Evolutionary conservation across 2,113 vertebrate genomes (phyloP).

Genomic region (Nyctibius bracteatus): DNA sequence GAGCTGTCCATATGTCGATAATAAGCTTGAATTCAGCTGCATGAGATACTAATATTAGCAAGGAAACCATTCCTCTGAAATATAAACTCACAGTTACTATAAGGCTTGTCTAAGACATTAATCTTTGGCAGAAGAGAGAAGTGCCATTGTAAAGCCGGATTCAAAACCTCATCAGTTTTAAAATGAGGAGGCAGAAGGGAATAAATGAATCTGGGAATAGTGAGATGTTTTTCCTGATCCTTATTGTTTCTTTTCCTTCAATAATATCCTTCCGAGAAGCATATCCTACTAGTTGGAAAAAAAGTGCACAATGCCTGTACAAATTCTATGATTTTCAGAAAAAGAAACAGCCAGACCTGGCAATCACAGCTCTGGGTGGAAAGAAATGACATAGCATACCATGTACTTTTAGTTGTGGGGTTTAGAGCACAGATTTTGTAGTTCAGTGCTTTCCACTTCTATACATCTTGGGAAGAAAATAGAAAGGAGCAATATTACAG

Average conservation of each 20-base stretch:
- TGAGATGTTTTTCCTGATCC: neutral
- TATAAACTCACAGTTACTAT: neutral
- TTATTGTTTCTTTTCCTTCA: neutral
- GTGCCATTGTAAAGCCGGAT: neutral
- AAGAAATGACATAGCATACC: neutral
- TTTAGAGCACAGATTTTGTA: neutral
- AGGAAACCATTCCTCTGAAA: neutral
- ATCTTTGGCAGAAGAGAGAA: neutral
- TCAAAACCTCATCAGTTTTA: neutral
- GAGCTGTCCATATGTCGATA: neutral
- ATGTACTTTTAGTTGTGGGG: neutral
- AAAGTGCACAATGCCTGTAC: neutral
- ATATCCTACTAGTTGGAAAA: neutral
- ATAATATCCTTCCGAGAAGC: neutral
- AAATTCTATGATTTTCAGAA: neutral
- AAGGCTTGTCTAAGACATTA: neutral
- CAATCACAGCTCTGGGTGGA: neutral
- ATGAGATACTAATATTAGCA: neutral
- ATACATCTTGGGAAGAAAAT: neutral
- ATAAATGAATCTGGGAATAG: neutral
- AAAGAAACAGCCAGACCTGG: neutral
- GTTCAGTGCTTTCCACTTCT: neutral
- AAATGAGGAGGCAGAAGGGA: neutral
- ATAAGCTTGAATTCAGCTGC: neutral
- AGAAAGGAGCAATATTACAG: neutral